phyloP scores from a whole-genome alignment of 2,888 invertebrate species.

The Caradrina kadenii region DNA sequence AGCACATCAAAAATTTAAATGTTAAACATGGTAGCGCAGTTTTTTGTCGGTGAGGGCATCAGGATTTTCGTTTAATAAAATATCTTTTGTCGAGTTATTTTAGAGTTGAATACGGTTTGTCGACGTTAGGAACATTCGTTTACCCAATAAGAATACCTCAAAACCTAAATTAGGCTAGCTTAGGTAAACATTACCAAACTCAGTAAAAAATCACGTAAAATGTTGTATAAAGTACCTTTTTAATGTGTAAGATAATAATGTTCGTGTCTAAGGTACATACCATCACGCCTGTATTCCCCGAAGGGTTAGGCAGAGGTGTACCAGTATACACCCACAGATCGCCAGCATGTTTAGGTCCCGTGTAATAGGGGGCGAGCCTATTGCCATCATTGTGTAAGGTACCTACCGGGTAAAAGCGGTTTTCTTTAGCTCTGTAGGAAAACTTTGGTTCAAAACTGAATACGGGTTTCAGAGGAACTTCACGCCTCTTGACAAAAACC shows the following conservation, averaged over 20 bases:
- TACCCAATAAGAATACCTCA: not conserved
- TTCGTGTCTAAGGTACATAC: no score
- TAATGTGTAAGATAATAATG: not conserved
- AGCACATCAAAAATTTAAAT: constrained; percentile 52
- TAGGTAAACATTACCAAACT: not conserved
- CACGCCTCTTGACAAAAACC: no score
- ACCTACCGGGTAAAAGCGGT: no score
- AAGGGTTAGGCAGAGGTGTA: no score
- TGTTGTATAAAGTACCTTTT: not conserved
- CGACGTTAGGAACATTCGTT: not conserved
- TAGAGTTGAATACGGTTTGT: constrained; percentile 4
- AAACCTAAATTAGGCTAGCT: constrained; percentile 2
- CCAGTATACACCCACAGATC: no score
- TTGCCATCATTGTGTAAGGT: no score
- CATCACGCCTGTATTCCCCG: no score
- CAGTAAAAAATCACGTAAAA: not conserved
- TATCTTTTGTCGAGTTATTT: constrained; percentile 38
- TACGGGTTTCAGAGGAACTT: no score
- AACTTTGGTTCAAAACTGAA: no score
- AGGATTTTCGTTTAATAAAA: constrained; percentile 39
- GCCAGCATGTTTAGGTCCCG: no score
- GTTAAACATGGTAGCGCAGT: constrained; percentile 41
- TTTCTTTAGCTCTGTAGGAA: no score
- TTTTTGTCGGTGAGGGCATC: constrained; percentile 31
- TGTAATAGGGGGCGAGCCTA: no score